phyloP scores from a whole-genome alignment of 2,113 vertebrate genomes.

The Peromyscus polionotus region DNA sequence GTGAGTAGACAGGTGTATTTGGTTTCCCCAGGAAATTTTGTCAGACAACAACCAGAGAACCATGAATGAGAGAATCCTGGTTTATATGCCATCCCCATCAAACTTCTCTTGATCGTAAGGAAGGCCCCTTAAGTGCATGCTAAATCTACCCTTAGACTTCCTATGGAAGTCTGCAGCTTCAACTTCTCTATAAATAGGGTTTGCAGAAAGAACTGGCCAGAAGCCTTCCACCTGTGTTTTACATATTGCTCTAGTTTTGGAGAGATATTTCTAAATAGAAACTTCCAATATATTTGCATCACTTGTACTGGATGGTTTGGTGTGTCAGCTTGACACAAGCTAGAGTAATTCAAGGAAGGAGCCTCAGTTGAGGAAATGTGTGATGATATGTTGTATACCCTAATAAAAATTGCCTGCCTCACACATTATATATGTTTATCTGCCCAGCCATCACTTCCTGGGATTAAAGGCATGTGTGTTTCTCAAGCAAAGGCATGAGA shows the following conservation, averaged over 20 bases:
- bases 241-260: background rate
- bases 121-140: constrained; percentile 25
- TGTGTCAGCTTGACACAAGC: too few relatives aligned
- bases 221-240: constrained; percentile 28
- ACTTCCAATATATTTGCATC: background rate
- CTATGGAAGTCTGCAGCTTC: constrained; percentile 51
- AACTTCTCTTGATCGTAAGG: constrained; percentile 32
- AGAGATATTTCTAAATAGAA: background rate
- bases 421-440: too few relatives aligned
- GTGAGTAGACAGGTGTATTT: background rate
- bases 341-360: too few relatives aligned
- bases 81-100: constrained; percentile 1
- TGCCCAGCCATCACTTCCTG: too few relatives aligned
- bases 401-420: too few relatives aligned
- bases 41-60: background rate
- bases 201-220: constrained; percentile 37
- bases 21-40: background rate
- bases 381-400: too few relatives aligned
- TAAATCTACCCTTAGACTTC: constrained; percentile 65
- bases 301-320: too few relatives aligned
- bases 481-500: too few relatives aligned
- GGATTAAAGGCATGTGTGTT: too few relatives aligned
- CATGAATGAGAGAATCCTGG: constrained; percentile 54
- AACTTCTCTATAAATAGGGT: constrained; percentile 9
- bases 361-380: too few relatives aligned